Percentiles rank a stretch among this genome's conserved stretches.
phyloP scores from a whole-genome alignment of 2,888 invertebrate genomes.

The Drosophila yooni region DNA sequence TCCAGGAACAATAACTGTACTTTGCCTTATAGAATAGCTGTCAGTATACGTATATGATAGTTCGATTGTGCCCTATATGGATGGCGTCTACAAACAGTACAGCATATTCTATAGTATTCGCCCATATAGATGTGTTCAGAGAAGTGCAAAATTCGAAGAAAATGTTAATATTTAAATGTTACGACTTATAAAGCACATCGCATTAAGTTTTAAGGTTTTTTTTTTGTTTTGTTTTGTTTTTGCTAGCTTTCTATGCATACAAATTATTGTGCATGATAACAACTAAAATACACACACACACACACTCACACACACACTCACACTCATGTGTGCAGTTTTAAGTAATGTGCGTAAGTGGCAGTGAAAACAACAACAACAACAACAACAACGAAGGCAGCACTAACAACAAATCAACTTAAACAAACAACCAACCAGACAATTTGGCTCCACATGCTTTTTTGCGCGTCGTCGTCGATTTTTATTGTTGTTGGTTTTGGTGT shows the following conservation, averaged over 20 bases:
- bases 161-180: constrained; percentile 43
- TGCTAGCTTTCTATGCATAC: constrained; percentile 57
- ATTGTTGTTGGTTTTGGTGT: constrained; percentile 34
- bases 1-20: constrained; percentile 1
- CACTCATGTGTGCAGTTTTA: constrained; percentile 4
- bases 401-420: constrained; percentile 71
- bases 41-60: neutral
- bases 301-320: constrained; percentile 16
- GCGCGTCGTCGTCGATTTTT: constrained; percentile 54
- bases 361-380: constrained; percentile 31
- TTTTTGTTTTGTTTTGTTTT: too few relatives aligned
- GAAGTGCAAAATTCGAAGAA: constrained; percentile 46
- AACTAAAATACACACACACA: constrained; percentile 31
- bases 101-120: constrained; percentile 11
- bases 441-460: constrained; percentile 70
- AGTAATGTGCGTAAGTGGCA: constrained; percentile 53
- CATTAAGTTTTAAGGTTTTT: constrained; percentile 30
- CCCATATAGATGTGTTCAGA: constrained; percentile 10
- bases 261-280: constrained; percentile 50
- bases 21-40: neutral
- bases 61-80: neutral
- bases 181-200: constrained; percentile 38
- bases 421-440: constrained; percentile 78
- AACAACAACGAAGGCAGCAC: constrained; percentile 37
- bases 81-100: neutral